These are phyloP conservation scores for Leptinotarsa juncta DNA, from an alignment of 2,888 invertebrate genomes.

Conservation along the genomic window DNA sequence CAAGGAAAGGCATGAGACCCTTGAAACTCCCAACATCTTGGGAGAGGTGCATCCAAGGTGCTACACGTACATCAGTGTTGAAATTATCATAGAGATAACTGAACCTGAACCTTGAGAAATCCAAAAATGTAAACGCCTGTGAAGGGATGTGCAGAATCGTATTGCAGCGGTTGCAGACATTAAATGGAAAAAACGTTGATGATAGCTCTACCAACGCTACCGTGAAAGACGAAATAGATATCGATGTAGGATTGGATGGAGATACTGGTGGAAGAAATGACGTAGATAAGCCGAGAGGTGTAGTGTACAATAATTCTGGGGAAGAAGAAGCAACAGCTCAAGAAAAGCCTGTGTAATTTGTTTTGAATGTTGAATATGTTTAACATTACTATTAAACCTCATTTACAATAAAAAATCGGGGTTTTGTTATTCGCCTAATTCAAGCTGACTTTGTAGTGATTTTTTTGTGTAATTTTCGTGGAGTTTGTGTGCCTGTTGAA, in stretches of 20 bases:
- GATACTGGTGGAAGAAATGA: background rate
- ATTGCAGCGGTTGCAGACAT: conserved; percentile 54
- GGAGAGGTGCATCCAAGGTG: conserved; percentile 70
- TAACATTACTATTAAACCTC: background rate
- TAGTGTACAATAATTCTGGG: background rate
- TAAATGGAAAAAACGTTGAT: conserved; percentile 44
- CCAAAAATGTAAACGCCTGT: conserved; percentile 25
- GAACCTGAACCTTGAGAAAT: conserved; percentile 72
- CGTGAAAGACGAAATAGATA: background rate
- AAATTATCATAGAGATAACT: conserved; percentile 68
- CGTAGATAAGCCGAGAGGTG: background rate
- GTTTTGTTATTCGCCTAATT: no score
- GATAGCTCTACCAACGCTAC: background rate
- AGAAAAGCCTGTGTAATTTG: background rate
- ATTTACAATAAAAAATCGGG: background rate
- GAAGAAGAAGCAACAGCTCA: conserved; percentile 1
- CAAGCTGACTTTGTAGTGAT: no score
- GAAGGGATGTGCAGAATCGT: conserved; percentile 38
- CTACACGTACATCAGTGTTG: conserved; percentile 66
- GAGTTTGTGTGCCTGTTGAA: no score
- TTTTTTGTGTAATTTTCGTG: no score
- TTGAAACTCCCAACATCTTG: conserved; percentile 70
- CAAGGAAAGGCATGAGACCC: conserved; percentile 69
- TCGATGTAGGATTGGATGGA: background rate
- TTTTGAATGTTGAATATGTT: background rate